A percentile compares a stretch with the other conserved stretches of the same genome.
Conservation (phyloP, 2,797 vertebrate genomes). For the Gymnothorax reevesii region DNA sequence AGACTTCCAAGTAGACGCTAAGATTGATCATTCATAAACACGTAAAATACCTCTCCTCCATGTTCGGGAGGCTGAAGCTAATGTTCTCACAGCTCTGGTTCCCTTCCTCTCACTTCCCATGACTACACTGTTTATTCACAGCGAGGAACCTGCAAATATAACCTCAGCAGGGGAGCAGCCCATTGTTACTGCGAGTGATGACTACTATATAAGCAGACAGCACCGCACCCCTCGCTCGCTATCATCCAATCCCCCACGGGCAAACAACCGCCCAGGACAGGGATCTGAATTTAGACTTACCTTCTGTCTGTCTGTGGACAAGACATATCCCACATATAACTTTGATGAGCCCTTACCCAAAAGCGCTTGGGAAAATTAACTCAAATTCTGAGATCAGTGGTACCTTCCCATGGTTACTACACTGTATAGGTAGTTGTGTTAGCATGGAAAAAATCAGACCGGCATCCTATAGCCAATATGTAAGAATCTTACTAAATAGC, state of each 20-base stretch:
- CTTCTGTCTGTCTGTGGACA: slow-evolving; percentile 15
- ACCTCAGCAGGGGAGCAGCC: background rate
- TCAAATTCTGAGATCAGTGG: background rate
- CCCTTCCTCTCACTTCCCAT: slow-evolving; percentile 7
- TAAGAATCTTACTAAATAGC: background rate
- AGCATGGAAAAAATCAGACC: background rate
- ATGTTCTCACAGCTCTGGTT: background rate
- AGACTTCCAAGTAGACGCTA: background rate
- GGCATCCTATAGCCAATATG: background rate
- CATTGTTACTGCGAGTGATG: slow-evolving; percentile 13
- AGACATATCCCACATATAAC: background rate
- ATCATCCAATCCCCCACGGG: no score
- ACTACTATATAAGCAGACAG: slow-evolving; percentile 19
- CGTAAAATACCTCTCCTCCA: background rate
- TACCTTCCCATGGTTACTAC: background rate
- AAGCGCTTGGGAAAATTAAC: background rate
- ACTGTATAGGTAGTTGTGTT: background rate
- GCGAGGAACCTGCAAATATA: background rate
- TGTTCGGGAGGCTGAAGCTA: background rate
- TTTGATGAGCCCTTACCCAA: background rate
- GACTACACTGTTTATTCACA: slow-evolving; percentile 21
- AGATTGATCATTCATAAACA: background rate
- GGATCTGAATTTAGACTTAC: background rate
- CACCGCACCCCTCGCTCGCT: background rate
- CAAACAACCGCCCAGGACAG: background rate